Conservation (phyloP, 2,113 vertebrate genomes). For the Ochotona curzoniae region DNA sequence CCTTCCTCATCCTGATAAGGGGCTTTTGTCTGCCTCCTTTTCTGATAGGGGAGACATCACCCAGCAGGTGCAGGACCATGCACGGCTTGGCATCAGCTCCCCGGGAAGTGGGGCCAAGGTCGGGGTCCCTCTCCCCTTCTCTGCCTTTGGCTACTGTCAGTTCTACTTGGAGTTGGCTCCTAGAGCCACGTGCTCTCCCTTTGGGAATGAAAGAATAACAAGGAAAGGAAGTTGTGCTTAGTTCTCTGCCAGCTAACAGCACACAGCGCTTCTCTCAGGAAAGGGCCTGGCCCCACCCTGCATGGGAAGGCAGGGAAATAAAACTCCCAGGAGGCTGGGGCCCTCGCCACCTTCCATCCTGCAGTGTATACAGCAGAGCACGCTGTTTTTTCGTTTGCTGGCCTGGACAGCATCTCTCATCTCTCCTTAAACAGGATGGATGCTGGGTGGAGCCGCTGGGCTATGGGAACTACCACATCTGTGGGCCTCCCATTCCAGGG, state of each 20-base stretch:
- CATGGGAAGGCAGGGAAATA: not conserved
- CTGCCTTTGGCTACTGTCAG: not conserved
- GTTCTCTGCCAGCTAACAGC: too few relatives aligned
- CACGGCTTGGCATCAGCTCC: not conserved
- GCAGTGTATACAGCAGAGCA: not conserved
- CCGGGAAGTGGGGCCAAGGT: not conserved
- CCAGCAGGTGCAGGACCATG: accelerated
- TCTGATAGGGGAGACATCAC: not conserved
- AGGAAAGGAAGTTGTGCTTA: not conserved
- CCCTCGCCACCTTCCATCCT: not conserved
- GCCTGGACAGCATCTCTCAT: not conserved
- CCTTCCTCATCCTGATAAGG: not conserved
- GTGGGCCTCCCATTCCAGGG: not conserved
- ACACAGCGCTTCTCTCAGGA: too few relatives aligned
- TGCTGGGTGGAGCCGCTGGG: too few relatives aligned
- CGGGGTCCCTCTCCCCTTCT: not conserved
- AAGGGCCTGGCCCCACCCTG: too few relatives aligned
- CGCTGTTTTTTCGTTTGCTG: not conserved
- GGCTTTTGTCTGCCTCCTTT: not conserved
- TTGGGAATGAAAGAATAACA: not conserved
- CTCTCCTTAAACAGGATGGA: not conserved
- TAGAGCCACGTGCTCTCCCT: not conserved
- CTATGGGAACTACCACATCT: not conserved
- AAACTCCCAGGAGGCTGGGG: not conserved
- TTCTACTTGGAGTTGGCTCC: not conserved